Evolutionary conservation across 2,113 vertebrate genomes (phyloP).

Genomic region (Hystrix brachyura): DNA sequence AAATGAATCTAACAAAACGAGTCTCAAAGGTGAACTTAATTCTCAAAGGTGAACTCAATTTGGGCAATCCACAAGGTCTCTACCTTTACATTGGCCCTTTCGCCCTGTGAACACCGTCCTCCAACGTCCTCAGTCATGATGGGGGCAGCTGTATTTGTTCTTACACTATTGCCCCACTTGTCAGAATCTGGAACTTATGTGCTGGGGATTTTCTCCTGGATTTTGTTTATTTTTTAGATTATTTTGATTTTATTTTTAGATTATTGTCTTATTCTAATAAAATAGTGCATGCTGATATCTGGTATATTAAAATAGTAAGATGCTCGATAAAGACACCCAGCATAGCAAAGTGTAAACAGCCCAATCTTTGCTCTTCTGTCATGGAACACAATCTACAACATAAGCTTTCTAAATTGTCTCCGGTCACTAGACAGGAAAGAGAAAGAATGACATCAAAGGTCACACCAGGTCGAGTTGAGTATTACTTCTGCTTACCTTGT

Average conservation of each 20-base stretch:
- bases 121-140: neutral
- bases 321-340: neutral
- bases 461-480: neutral
- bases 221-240: conserved; percentile 1
- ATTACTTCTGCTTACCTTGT: neutral
- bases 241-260: conserved; percentile 30
- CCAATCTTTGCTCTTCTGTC: neutral
- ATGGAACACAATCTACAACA: neutral
- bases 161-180: neutral
- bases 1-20: neutral
- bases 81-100: neutral
- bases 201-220: neutral
- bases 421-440: neutral
- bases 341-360: neutral
- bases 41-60: neutral
- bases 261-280: conserved; percentile 15
- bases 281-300: neutral
- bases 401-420: neutral
- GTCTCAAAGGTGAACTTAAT: neutral
- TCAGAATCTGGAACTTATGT: neutral
- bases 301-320: neutral
- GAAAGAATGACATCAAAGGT: neutral
- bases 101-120: neutral
- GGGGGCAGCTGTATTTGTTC: neutral
- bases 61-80: neutral